Evolutionary conservation across 2,797 vertebrate genomes (phyloP).

Genomic region (Anas bahamensis): DNA sequence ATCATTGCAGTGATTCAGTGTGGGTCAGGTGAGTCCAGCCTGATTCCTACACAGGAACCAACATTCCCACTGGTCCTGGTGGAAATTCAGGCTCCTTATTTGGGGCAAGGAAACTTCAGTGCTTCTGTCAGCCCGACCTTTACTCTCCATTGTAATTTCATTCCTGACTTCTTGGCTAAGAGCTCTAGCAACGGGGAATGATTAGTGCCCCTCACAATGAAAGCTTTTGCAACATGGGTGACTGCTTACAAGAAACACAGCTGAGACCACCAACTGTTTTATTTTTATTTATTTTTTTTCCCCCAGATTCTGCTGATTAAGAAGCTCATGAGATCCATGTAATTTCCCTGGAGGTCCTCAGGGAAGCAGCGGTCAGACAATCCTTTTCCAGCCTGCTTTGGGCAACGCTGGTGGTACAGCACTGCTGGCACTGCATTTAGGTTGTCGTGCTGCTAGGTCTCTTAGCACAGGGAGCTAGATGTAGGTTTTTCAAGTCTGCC

Average conservation of each 20-base stretch:
- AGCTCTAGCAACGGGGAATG: not conserved
- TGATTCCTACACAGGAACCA: accelerated
- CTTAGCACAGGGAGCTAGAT: not conserved
- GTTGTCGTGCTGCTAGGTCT: not conserved
- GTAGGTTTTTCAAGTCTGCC: not conserved
- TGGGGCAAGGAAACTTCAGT: not conserved
- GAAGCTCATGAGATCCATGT: slow-evolving; percentile 35
- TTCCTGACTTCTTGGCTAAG: not conserved
- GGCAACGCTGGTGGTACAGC: not conserved
- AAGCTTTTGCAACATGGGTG: slow-evolving; percentile 38
- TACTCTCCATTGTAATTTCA: not conserved
- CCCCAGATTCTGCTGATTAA: slow-evolving; percentile 45
- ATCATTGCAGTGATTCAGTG: not conserved
- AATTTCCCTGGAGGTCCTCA: not conserved
- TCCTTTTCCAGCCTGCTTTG: not conserved
- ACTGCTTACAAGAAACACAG: slow-evolving; percentile 31
- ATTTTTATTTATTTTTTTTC: slow-evolving; percentile 52
- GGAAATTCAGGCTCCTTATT: not conserved
- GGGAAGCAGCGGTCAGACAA: slow-evolving; percentile 1
- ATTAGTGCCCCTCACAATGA: slow-evolving; percentile 28
- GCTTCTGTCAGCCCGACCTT: not conserved
- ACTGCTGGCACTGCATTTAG: not conserved
- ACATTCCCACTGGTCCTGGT: not conserved
- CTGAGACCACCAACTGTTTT: slow-evolving; percentile 44
- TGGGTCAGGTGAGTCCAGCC: accelerated